Evolutionary conservation across 2,888 invertebrate genomes (phyloP).

Genomic region (Odontocolon sp.): DNA sequence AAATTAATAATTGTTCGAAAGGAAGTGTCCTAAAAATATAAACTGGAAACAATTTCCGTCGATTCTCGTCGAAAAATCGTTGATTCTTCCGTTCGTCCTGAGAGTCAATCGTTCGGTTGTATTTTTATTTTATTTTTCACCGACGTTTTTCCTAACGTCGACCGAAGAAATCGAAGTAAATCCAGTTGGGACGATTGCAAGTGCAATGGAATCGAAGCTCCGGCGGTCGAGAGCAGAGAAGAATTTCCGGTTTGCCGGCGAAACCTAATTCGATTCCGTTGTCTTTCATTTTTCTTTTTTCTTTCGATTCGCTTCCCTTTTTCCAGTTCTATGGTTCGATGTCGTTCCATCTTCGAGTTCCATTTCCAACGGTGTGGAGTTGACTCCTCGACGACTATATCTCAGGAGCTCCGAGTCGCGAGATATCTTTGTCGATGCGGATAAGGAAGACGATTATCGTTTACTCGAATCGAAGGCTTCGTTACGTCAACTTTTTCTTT

Average conservation of each 20-base stretch:
- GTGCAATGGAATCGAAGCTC: constrained; percentile 23
- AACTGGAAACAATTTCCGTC: constrained; percentile 25
- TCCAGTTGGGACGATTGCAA: constrained; percentile 12
- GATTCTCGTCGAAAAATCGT: constrained; percentile 4
- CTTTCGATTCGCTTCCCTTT: neutral
- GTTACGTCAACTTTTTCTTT: constrained; percentile 18
- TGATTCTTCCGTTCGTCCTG: constrained; percentile 11
- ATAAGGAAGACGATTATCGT: constrained; percentile 42
- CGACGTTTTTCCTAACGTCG: neutral
- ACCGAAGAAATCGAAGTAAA: neutral
- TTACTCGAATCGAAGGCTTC: no score
- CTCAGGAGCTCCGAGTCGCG: constrained; percentile 1
- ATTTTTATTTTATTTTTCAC: neutral
- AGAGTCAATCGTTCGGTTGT: neutral
- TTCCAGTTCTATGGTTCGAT: neutral
- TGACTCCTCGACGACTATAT: neutral
- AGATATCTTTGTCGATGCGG: constrained; percentile 9
- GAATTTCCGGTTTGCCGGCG: constrained; percentile 47
- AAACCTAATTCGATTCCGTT: constrained; percentile 51
- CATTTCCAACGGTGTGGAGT: neutral
- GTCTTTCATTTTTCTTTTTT: neutral
- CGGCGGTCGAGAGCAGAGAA: constrained; percentile 16
- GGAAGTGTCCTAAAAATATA: no score
- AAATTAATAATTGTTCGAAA: no score
- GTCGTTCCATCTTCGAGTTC: neutral